Conservation (phyloP, 2,113 vertebrate genomes). For the Pterocles burchelli region DNA sequence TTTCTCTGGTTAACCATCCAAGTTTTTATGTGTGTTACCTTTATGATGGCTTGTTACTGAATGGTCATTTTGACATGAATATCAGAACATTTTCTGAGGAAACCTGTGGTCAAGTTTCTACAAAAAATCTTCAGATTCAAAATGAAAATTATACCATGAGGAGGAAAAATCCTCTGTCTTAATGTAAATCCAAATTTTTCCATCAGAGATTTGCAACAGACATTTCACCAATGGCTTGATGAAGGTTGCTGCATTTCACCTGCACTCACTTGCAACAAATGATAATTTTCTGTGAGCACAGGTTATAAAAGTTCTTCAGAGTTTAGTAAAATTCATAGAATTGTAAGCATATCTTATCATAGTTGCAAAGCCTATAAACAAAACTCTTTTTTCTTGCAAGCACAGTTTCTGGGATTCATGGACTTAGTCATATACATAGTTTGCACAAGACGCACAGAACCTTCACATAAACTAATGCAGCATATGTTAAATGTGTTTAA, state of each 20-base stretch:
- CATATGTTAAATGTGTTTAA: background rate
- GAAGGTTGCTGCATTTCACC: background rate
- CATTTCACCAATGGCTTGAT: background rate
- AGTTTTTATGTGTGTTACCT: fast-evolving
- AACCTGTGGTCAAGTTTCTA: background rate
- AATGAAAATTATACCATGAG: background rate
- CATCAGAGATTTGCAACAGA: background rate
- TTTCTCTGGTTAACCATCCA: background rate
- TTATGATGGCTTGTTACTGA: background rate
- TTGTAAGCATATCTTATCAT: background rate
- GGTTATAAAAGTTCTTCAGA: background rate
- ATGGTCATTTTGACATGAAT: background rate
- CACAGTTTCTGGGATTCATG: background rate
- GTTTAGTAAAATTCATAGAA: background rate
- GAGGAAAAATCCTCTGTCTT: background rate
- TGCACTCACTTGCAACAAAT: background rate
- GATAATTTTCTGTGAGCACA: background rate
- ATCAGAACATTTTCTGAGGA: background rate
- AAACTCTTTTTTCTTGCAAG: background rate
- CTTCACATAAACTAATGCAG: background rate
- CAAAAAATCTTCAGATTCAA: background rate
- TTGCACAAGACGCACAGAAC: background rate
- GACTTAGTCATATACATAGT: background rate
- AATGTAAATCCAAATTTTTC: background rate
- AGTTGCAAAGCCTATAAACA: background rate